phyloP scores from a whole-genome alignment of 2,797 vertebrate species.

The Sebastes cheni region DNA sequence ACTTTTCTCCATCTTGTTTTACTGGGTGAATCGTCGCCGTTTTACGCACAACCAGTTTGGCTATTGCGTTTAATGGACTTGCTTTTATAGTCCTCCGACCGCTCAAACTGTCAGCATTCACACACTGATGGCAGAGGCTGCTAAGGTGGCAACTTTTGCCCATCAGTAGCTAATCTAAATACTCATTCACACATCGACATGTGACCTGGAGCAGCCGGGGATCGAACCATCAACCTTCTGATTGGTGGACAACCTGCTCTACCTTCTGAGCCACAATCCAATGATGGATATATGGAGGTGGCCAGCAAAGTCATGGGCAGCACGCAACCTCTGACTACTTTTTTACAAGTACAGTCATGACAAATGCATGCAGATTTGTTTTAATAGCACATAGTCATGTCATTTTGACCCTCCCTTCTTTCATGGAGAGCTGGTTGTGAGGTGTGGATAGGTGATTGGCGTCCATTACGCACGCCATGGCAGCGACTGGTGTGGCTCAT shows the following conservation, averaged over 20 bases:
- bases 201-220: no score
- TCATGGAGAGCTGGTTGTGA: background rate
- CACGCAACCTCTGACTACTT: slow-evolving; percentile 18
- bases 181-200: no score
- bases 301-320: background rate
- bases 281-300: slow-evolving; percentile 11
- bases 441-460: slow-evolving; percentile 1
- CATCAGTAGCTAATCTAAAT: no score
- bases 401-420: background rate
- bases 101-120: no score
- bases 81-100: no score
- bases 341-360: background rate
- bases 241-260: no score
- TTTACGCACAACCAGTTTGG: slow-evolving; percentile 7
- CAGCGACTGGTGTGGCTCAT: slow-evolving; percentile 25
- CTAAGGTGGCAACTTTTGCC: no score
- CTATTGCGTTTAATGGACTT: slow-evolving; percentile 43
- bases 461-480: slow-evolving; percentile 31
- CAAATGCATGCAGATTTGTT: background rate
- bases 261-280: slow-evolving; percentile 27
- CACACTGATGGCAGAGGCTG: no score
- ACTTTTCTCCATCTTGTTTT: slow-evolving; percentile 21
- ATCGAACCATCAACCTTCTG: no score
- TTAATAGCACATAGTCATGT: background rate
- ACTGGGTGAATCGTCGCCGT: background rate